Evolutionary conservation across 1,140 invertebrate species (phyloP).

Genomic region (Melitaea cinxia): DNA sequence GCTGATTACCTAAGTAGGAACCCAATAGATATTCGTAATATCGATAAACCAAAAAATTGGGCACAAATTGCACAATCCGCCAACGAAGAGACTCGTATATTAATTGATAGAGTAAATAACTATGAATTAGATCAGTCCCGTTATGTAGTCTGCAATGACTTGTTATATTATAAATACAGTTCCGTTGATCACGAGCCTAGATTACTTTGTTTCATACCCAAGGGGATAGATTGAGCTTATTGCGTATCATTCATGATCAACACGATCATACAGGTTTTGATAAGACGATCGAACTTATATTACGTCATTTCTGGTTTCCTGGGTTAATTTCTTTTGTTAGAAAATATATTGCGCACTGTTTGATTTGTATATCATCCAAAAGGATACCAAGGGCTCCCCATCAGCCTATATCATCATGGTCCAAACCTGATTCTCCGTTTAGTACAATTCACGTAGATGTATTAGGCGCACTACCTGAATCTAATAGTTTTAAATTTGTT

Average conservation of each 20-base stretch:
- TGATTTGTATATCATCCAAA: conserved; percentile 17
- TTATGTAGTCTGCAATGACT: conserved; percentile 4
- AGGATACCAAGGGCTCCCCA: neutral
- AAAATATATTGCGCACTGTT: conserved; percentile 19
- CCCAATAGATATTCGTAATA: too few relatives aligned
- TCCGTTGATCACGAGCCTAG: neutral
- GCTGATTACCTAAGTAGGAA: too few relatives aligned
- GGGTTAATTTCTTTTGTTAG: conserved; percentile 14
- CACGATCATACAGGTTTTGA: conserved; percentile 5
- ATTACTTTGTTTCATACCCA: neutral
- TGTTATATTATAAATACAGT: conserved; percentile 12
- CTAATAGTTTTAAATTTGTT: neutral
- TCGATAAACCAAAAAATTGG: too few relatives aligned
- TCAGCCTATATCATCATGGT: conserved; percentile 9
- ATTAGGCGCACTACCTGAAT: neutral
- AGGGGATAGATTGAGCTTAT: neutral
- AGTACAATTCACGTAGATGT: conserved; percentile 6
- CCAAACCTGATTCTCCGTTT: conserved; percentile 8
- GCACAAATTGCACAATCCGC: too few relatives aligned
- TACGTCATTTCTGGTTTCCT: conserved; percentile 20
- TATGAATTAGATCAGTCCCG: neutral
- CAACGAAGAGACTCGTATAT: too few relatives aligned
- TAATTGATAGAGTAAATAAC: too few relatives aligned
- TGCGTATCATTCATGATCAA: conserved; percentile 8
- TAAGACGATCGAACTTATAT: conserved; percentile 8